Percentiles rank a stretch among this genome's conserved stretches.
Evolutionary conservation across 2,888 invertebrate species (phyloP).

Genomic region (Epistrophe eligans): DNA sequence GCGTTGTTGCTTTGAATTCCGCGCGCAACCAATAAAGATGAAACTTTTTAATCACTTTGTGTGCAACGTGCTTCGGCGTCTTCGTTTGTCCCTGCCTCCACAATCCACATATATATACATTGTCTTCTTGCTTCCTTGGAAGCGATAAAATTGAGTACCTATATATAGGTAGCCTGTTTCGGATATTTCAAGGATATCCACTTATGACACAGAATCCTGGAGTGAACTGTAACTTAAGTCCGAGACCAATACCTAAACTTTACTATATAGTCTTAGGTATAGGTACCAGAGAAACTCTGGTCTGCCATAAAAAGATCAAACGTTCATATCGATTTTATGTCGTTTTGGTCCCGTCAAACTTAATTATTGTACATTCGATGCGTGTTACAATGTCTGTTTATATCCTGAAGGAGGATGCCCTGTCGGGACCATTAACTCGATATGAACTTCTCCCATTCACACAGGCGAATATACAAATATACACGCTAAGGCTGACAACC

Average conservation of each 20-base stretch:
- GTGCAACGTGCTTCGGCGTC: conserved; percentile 50
- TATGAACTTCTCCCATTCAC: conserved; percentile 68
- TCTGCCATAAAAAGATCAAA: conserved; percentile 71
- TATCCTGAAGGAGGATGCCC: conserved; percentile 65
- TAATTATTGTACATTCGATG: conserved; percentile 72
- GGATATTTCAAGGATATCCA: conserved; percentile 75
- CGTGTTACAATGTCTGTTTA: conserved; percentile 74
- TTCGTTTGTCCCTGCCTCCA: neutral
- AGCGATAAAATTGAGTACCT: conserved; percentile 67
- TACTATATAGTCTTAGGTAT: too few relatives aligned
- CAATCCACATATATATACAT: neutral
- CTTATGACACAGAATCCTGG: conserved; percentile 70
- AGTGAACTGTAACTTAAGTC: conserved; percentile 40
- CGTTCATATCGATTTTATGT: conserved; percentile 76
- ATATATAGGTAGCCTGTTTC: conserved; percentile 60
- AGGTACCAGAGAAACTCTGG: conserved; percentile 13
- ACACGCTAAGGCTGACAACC: conserved; percentile 12
- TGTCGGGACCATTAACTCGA: conserved; percentile 69
- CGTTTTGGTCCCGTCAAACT: conserved; percentile 72
- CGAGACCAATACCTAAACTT: conserved; percentile 55
- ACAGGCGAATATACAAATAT: conserved; percentile 13
- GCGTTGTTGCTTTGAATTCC: conserved; percentile 48
- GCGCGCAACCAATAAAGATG: conserved; percentile 67
- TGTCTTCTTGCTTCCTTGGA: conserved; percentile 23
- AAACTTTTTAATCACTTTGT: conserved; percentile 76